phyloP scores from a whole-genome alignment of 2,888 invertebrate genomes.

The Melanostoma mellinum region DNA sequence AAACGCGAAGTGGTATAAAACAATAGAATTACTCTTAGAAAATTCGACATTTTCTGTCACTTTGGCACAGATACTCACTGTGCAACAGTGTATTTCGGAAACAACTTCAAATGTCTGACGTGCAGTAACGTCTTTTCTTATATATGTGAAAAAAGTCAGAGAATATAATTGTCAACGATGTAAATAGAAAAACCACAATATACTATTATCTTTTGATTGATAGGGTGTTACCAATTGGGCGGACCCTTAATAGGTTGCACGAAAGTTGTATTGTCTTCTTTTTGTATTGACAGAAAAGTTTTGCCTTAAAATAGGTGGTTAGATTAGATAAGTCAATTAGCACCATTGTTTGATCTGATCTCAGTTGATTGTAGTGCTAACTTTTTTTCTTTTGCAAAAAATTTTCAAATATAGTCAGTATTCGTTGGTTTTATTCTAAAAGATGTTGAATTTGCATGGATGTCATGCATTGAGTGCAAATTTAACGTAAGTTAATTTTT shows the following conservation, averaged over 20 bases:
- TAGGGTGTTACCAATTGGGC: conserved; percentile 27
- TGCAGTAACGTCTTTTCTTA: conserved; percentile 33
- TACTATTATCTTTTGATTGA: conserved; percentile 47
- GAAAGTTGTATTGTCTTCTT: conserved; percentile 7
- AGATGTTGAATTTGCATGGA: too few species aligned
- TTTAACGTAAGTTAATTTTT: too few species aligned
- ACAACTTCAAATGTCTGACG: conserved; percentile 35
- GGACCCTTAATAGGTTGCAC: conserved; percentile 34
- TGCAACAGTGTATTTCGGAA: background rate
- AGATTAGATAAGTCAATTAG: conserved; percentile 9
- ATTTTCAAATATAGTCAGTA: too few species aligned
- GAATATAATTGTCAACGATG: background rate
- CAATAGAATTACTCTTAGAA: conserved; percentile 29
- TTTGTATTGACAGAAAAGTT: background rate
- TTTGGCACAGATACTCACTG: background rate
- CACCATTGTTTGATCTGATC: conserved; percentile 18
- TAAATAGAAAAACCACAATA: conserved; percentile 5
- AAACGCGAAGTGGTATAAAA: conserved; percentile 3
- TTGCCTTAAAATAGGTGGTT: too few species aligned
- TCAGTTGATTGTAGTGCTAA: too few species aligned
- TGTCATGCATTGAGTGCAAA: too few species aligned
- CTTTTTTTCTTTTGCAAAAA: too few species aligned
- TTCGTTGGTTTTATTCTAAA: too few species aligned
- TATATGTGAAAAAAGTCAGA: conserved; percentile 38
- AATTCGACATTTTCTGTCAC: conserved; percentile 27